phyloP scores from a whole-genome alignment of 2,113 vertebrate species.

The Petrocephalus microphthalmus region DNA sequence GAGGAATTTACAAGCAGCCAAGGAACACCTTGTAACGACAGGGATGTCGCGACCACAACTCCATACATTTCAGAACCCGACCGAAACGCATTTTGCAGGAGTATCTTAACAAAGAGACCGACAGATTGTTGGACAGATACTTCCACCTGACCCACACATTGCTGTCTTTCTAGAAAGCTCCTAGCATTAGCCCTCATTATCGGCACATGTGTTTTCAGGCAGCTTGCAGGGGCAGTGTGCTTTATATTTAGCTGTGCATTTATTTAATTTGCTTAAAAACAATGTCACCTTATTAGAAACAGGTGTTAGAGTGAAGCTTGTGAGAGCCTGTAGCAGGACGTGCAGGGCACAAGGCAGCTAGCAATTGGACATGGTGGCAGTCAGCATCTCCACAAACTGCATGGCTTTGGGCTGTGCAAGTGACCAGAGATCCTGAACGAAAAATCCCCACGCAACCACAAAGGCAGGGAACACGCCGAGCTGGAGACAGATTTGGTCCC shows the following conservation, averaged over 20 bases:
- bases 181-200: not conserved
- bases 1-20: not conserved
- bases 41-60: not conserved
- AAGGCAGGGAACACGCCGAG: not conserved
- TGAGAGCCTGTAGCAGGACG: not conserved
- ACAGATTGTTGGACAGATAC: not conserved
- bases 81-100: not conserved
- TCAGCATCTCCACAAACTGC: not conserved
- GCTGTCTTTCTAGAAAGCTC: not conserved
- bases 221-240: not conserved
- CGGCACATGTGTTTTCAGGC: not conserved
- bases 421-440: not conserved
- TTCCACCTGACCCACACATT: not conserved
- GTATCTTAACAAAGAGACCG: not conserved
- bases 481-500: not conserved
- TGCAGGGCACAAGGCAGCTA: not conserved
- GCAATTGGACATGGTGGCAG: not conserved
- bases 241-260: not conserved
- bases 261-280: conserved; percentile 4
- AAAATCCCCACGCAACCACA: not conserved
- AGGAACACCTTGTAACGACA: not conserved
- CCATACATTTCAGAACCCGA: not conserved
- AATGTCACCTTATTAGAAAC: not conserved
- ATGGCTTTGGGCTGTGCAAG: not conserved
- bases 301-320: not conserved